Conservation (phyloP, 2,113 vertebrate species). For the Ornithorhynchus anatinus region DNA sequence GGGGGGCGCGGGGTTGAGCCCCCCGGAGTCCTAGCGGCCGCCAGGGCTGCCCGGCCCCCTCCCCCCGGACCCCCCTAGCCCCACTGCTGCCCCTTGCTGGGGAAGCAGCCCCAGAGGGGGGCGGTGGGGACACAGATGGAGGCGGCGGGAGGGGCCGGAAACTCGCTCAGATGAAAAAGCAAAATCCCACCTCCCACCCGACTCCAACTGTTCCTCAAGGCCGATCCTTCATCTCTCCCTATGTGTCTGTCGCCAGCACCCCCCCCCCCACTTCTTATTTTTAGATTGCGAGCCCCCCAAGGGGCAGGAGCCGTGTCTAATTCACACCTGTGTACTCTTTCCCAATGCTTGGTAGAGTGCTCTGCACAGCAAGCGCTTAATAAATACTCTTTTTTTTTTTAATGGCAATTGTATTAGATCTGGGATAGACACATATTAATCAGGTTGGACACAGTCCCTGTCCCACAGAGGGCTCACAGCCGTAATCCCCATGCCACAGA, state of each 20-base stretch:
- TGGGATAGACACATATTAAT: no score
- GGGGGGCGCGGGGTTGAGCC: neutral
- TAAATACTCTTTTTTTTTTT: no score
- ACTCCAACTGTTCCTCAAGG: neutral
- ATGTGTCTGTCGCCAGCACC: conserved; percentile 5
- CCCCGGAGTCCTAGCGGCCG: no score
- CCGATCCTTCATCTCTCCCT: conserved; percentile 12
- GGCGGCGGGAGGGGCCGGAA: neutral
- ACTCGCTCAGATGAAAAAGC: no score
- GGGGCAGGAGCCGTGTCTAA: neutral
- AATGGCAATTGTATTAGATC: neutral
- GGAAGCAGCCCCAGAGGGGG: neutral
- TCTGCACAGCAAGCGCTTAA: no score
- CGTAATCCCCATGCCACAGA: no score
- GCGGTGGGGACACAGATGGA: neutral
- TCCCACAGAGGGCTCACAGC: no score
- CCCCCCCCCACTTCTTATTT: no score
- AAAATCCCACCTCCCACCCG: neutral
- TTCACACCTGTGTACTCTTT: neutral
- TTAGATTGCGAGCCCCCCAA: no score
- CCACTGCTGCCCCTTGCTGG: neutral
- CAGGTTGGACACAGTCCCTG: no score
- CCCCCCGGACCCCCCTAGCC: neutral
- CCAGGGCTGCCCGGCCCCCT: no score
- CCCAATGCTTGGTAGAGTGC: no score